These are phyloP conservation scores for Macaria liturata DNA, from an alignment of 2,888 invertebrate species.

Conservation along the genomic window DNA sequence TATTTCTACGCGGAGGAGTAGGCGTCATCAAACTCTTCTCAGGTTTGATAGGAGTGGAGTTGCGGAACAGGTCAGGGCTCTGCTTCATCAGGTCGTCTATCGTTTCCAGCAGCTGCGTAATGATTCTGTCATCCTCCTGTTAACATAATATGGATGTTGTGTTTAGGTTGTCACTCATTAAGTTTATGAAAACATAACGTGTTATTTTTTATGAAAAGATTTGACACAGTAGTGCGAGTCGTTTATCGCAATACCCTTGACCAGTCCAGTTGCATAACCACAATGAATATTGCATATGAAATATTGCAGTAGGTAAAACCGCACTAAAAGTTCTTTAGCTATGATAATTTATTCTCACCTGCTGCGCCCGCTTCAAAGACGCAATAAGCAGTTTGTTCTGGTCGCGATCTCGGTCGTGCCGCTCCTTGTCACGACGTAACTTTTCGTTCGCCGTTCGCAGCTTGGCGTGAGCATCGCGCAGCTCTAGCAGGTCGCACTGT, in stretches of 20 bases:
- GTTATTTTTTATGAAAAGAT: too few relatives aligned
- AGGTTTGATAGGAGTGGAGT: conserved; percentile 56
- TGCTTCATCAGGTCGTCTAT: conserved; percentile 91
- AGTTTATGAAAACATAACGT: too few relatives aligned
- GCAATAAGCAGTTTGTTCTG: conserved; percentile 76
- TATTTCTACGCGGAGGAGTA: conserved; percentile 87
- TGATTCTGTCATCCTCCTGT: conserved; percentile 88
- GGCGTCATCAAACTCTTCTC: conserved; percentile 84
- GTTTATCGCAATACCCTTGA: too few relatives aligned
- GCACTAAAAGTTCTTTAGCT: too few relatives aligned
- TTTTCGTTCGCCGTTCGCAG: conserved; percentile 95
- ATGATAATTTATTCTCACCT: conserved; percentile 51
- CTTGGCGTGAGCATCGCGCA: conserved; percentile 96
- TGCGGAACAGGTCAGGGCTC: conserved; percentile 86
- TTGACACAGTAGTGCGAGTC: too few relatives aligned
- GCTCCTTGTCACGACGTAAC: conserved; percentile 92
- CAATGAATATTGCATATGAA: too few relatives aligned
- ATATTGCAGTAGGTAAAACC: too few relatives aligned
- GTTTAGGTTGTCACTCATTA: too few relatives aligned
- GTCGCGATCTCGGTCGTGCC: conserved; percentile 91
- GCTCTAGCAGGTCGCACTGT: conserved; percentile 93
- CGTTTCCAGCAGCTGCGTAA: conserved; percentile 88
- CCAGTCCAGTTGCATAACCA: too few relatives aligned
- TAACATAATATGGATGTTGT: neutral
- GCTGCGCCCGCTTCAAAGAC: conserved; percentile 77